Base-by-base conservation (phyloP, 1,140 invertebrate genomes). In the Holcopasites calliopsidis region DNA sequence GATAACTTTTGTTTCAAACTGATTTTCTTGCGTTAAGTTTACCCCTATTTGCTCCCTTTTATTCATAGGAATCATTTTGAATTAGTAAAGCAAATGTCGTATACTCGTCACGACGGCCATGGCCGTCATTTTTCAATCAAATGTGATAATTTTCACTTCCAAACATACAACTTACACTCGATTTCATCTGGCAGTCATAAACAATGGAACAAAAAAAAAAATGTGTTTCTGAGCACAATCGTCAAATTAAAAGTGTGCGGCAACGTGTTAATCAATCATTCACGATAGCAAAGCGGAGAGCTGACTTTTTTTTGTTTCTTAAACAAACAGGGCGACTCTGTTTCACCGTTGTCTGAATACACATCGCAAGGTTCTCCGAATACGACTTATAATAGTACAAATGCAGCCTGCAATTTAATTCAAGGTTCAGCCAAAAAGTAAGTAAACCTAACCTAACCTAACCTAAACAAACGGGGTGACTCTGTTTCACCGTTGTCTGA, bases 131-230 rank as follows among this genome's bases (percentile, higher is more conserved):
- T 47, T 47, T 47, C 18, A 16, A 18, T 31, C 28, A 65, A 65
- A 65, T 65, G 47, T 50, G 47, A 65, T 65, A 65, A 65, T 50
- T 50, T 52, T 65, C n/a, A 65, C 61, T 65, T 52, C 47, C 44
- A 65, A 55, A 65, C 47, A 49, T 65, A 65, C 47, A 23, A 50
- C 31, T 50, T 33, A 65, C 47, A 35, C 61, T 38, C 11, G 2
- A 65, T 65, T 65, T 23, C 61, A 65, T 65, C 28, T 52, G 18
- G 61, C 31, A 65, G 60, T 47, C 42, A 47, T 62, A 47, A 62
- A 62, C 23, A 47, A 62, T 62, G 28, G 40, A 62, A 11, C 4
- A 38, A 62, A 47, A 62, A 65, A 65, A 61, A n/a, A n/a, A n/a
- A 44, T 64, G 28, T 49, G 44, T 64, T 50, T 64, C 31, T 64